These are phyloP conservation scores for Nemotelus pantherinus DNA, from an alignment of 2,888 invertebrate species.

Conservation along the genomic window DNA sequence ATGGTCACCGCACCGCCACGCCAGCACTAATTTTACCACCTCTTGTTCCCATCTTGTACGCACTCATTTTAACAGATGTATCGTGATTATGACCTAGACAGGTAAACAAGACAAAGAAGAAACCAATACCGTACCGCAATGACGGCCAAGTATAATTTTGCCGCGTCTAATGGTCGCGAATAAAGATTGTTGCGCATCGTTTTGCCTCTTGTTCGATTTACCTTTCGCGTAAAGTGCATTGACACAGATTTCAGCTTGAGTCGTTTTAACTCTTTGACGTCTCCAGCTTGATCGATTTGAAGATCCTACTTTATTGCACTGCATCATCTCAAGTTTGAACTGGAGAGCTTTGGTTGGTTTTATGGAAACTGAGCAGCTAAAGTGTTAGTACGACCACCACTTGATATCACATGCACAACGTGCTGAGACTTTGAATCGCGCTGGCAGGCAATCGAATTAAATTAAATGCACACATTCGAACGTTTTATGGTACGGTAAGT, in stretches of 20 bases:
- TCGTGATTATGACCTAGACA: slow-evolving; percentile 17
- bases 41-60: not conserved
- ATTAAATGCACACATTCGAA: too few relatives aligned
- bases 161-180: slow-evolving; percentile 21
- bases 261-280: not conserved
- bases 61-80: slow-evolving; percentile 3
- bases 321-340: too few relatives aligned
- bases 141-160: slow-evolving; percentile 6
- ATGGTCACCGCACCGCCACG: not conserved
- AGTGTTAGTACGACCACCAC: too few relatives aligned
- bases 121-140: not conserved
- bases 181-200: slow-evolving; percentile 1
- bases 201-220: slow-evolving; percentile 18
- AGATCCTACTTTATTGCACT: too few relatives aligned
- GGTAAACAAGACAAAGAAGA: slow-evolving; percentile 4
- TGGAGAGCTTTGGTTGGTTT: too few relatives aligned
- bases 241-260: slow-evolving; percentile 17
- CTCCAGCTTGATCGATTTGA: too few relatives aligned
- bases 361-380: too few relatives aligned
- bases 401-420: too few relatives aligned
- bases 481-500: too few relatives aligned
- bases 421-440: too few relatives aligned
- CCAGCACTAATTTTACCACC: not conserved
- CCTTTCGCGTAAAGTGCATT: slow-evolving; percentile 30
- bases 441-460: too few relatives aligned